Evolutionary conservation across 2,113 vertebrate species (phyloP).

Genomic region (Poicephalus gulielmi): DNA sequence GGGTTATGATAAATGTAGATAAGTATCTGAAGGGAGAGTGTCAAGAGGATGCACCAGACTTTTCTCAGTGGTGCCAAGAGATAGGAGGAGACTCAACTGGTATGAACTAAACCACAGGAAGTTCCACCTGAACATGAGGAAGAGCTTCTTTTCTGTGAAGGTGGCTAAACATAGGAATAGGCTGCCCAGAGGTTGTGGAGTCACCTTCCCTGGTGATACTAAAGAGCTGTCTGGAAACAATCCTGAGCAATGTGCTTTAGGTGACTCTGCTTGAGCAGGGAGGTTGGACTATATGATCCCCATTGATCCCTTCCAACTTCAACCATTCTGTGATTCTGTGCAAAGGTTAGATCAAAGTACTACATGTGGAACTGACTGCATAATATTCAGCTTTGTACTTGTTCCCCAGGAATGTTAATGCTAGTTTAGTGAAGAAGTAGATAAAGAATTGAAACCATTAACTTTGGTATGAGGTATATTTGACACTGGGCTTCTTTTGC

Average conservation of each 20-base stretch:
- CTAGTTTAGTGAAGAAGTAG: background rate
- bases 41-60: background rate
- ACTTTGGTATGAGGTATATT: background rate
- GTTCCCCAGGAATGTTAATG: background rate
- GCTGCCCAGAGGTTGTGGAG: background rate
- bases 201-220: background rate
- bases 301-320: background rate
- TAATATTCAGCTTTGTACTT: background rate
- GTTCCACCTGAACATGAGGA: background rate
- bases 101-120: background rate
- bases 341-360: background rate
- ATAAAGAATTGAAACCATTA: background rate
- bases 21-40: background rate
- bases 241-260: background rate
- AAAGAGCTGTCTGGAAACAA: background rate
- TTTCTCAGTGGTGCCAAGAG: background rate
- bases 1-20: background rate
- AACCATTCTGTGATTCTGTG: background rate
- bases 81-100: background rate
- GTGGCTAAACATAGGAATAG: background rate
- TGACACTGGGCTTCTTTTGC: background rate
- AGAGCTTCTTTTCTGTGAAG: background rate
- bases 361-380: background rate
- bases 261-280: background rate
- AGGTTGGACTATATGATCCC: background rate